Conservation (phyloP, 2,797 vertebrate genomes). For the Halcyon chelicuti region DNA sequence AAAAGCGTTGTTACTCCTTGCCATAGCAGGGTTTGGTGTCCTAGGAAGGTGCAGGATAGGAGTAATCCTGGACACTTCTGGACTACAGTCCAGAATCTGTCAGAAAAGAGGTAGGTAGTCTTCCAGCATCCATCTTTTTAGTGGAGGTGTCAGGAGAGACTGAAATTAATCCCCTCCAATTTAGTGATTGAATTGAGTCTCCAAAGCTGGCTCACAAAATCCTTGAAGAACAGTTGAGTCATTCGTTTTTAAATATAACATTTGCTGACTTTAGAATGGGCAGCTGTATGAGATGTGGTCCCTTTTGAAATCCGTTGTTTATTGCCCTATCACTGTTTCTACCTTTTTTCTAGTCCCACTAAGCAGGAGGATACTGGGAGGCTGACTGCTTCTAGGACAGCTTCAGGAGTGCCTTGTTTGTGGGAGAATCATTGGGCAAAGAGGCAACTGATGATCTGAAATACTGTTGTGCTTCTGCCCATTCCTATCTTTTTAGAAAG, state of each 20-base stretch:
- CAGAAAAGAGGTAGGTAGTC: background rate
- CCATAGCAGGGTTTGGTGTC: background rate
- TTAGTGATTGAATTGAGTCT: slow-evolving; percentile 34
- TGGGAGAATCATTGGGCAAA: background rate
- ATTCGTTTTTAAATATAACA: background rate
- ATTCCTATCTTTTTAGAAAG: background rate
- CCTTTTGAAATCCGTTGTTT: background rate
- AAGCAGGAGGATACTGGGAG: background rate
- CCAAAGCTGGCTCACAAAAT: background rate
- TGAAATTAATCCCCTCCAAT: slow-evolving; percentile 26
- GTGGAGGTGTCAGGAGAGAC: background rate
- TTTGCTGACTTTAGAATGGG: background rate
- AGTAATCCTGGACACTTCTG: background rate
- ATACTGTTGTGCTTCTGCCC: background rate
- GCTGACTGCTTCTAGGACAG: background rate
- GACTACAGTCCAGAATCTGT: background rate
- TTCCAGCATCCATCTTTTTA: slow-evolving; percentile 24
- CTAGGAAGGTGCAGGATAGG: background rate
- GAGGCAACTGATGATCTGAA: background rate
- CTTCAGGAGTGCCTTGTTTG: background rate
- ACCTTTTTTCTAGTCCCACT: background rate
- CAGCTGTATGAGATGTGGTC: background rate
- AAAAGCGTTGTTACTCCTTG: background rate
- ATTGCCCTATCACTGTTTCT: background rate
- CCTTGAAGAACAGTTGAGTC: slow-evolving; percentile 24